phyloP scores from a whole-genome alignment of 1,140 invertebrate genomes.

The Drosophila dunni region DNA sequence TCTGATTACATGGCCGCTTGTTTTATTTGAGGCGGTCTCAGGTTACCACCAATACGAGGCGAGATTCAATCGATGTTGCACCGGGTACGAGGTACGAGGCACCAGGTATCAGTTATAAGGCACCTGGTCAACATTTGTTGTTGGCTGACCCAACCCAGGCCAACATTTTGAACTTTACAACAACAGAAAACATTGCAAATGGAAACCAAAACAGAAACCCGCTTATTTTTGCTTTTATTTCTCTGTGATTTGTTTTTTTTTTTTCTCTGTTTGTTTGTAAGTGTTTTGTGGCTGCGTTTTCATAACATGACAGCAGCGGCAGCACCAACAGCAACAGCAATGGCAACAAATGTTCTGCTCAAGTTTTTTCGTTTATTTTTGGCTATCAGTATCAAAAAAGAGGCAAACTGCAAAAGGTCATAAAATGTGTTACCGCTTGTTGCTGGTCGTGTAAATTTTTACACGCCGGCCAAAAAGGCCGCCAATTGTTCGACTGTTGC shows the following conservation, averaged over 20 bases:
- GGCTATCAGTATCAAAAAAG: constrained; percentile 70
- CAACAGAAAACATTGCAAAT: constrained; percentile 58
- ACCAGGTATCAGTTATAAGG: constrained; percentile 6
- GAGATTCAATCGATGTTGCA: constrained; percentile 66
- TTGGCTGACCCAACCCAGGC: constrained; percentile 69
- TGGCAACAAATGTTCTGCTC: constrained; percentile 51
- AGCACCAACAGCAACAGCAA: constrained; percentile 7
- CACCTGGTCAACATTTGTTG: constrained; percentile 70
- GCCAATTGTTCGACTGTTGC: constrained; percentile 65
- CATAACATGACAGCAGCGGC: constrained; percentile 67
- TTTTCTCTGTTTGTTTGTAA: not conserved
- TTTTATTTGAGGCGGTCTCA: constrained; percentile 37
- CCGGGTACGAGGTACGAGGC: constrained; percentile 4
- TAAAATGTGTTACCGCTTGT: constrained; percentile 75
- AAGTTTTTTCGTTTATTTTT: constrained; percentile 77
- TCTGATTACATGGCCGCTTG: constrained; percentile 60
- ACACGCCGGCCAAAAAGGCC: constrained; percentile 67
- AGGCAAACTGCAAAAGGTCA: constrained; percentile 71
- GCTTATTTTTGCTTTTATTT: constrained; percentile 55
- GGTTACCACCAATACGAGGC: constrained; percentile 45
- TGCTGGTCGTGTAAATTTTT: constrained; percentile 80
- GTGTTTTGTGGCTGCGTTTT: constrained; percentile 57
- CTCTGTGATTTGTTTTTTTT: constrained; percentile 8
- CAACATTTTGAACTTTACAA: constrained; percentile 64
- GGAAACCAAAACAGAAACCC: constrained; percentile 52